Percentiles rank a stretch among this genome's conserved stretches.
Evolutionary conservation across 37 sponge, comb jelly and placozoan genomes (phyloP).

Genomic region (Beroe ovata): DNA sequence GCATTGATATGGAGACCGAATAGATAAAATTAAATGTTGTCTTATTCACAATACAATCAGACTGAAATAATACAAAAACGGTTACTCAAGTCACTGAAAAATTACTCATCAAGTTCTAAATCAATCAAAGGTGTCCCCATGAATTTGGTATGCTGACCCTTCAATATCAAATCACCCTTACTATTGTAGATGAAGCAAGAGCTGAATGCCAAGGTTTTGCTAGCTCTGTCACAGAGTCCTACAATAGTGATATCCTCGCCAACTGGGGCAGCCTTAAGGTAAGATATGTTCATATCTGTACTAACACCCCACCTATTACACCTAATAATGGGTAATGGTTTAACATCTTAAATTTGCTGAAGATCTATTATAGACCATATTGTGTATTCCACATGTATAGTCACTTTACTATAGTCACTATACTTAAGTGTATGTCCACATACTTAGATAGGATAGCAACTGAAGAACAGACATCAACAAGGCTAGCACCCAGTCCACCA

Average conservation of each 20-base stretch:
- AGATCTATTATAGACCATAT: background rate
- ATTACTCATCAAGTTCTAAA: background rate
- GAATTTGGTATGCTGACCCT: constrained; percentile 65
- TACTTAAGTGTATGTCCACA: too few species aligned
- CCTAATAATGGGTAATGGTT: too few species aligned
- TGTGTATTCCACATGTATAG: too few species aligned
- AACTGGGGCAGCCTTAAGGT: constrained; percentile 75
- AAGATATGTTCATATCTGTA: constrained; percentile 68
- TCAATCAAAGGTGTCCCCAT: constrained; percentile 58
- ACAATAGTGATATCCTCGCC: constrained; percentile 79
- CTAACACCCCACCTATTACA: constrained; percentile 49
- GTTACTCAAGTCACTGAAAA: background rate
- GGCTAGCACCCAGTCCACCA: constrained; percentile 87
- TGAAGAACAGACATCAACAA: constrained; percentile 83
- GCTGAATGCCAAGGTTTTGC: constrained; percentile 78
- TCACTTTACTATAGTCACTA: too few species aligned
- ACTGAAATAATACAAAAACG: background rate
- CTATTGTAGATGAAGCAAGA: constrained; percentile 50
- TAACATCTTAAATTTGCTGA: too few species aligned
- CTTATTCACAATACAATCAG: too few species aligned
- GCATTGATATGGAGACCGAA: too few species aligned
- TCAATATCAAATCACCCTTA: constrained; percentile 25
- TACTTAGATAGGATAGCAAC: constrained; percentile 76
- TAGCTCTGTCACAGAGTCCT: constrained; percentile 79
- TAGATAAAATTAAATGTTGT: too few species aligned